These are phyloP conservation scores for Nematostella vectensis DNA, from an alignment of 92 coral and sea anemone genomes.

Conservation along the genomic window DNA sequence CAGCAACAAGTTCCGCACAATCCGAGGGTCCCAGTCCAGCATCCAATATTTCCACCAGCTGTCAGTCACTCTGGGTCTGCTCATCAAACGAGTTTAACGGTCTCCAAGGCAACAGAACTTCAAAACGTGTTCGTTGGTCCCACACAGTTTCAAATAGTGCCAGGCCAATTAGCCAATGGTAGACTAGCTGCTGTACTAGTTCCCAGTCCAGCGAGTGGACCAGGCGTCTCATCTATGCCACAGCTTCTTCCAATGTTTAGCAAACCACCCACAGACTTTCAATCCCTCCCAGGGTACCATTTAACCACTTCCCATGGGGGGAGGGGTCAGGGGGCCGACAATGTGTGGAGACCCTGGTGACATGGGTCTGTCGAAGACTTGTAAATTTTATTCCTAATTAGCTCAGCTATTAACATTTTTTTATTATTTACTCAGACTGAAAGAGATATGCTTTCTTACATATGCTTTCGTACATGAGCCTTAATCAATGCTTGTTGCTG, in stretches of 20 bases:
- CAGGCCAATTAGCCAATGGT: slow-evolving; percentile 72
- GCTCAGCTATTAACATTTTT: too few relatives aligned
- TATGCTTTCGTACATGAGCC: too few relatives aligned
- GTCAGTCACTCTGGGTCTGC: slow-evolving; percentile 12
- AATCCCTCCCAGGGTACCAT: slow-evolving; percentile 30
- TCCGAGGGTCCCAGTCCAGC: slow-evolving; percentile 7
- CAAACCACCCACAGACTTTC: slow-evolving; percentile 30
- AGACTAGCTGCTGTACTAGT: slow-evolving; percentile 75
- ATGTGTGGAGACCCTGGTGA: slow-evolving; percentile 80
- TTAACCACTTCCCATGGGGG: slow-evolving; percentile 10
- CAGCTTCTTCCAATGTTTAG: slow-evolving; percentile 57
- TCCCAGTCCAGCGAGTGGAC: slow-evolving; percentile 45
- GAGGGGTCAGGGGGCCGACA: slow-evolving; percentile 34
- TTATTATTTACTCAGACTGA: too few relatives aligned
- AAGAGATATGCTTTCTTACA: too few relatives aligned
- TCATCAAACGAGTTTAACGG: slow-evolving; percentile 10
- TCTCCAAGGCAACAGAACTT: slow-evolving; percentile 18
- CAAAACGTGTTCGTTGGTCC: slow-evolving; percentile 18
- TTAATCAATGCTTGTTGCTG: too few relatives aligned
- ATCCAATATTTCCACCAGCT: slow-evolving; percentile 23
- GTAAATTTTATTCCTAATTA: too few relatives aligned
- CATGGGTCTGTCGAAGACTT: too few relatives aligned
- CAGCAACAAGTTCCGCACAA: slow-evolving; percentile 14
- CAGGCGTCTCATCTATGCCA: slow-evolving; percentile 24
- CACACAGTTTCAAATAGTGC: slow-evolving; percentile 61